These are phyloP conservation scores for Columba livia DNA, from an alignment of 2,113 vertebrate genomes.

Conservation along the genomic window DNA sequence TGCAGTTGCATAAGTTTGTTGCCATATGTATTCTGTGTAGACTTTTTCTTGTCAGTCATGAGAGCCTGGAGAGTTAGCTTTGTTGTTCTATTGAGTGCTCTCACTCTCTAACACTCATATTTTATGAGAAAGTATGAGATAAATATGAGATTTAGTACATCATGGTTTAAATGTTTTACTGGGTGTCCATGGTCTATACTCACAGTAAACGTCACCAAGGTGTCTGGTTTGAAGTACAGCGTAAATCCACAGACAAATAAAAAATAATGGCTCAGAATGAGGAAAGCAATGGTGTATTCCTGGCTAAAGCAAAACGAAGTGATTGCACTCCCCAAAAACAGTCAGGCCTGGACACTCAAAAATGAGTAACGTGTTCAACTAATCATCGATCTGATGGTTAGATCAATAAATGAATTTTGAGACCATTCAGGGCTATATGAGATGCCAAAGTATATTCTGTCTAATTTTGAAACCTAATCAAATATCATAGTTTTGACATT, in stretches of 20 bases:
- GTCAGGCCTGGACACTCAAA: neutral
- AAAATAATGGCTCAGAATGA: neutral
- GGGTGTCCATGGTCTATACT: neutral
- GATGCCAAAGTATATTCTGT: neutral
- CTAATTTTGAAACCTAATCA: neutral
- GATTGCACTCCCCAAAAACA: neutral
- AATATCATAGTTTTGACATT: neutral
- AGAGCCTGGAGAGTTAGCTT: slow-evolving; percentile 7
- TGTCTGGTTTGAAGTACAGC: neutral
- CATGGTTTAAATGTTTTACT: neutral
- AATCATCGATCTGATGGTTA: accelerated
- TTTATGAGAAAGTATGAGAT: slow-evolving; percentile 1
- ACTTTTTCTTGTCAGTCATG: neutral
- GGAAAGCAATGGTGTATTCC: neutral
- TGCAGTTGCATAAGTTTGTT: slow-evolving; percentile 53
- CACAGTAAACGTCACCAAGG: neutral
- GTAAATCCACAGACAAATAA: neutral
- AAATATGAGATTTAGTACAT: neutral
- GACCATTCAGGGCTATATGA: neutral
- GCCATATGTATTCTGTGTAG: neutral
- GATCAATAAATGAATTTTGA: neutral
- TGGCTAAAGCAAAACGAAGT: neutral
- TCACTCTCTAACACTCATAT: neutral
- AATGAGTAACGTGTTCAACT: neutral
- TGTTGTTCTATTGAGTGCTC: neutral